Evolutionary conservation across 2,113 vertebrate species (phyloP).

Genomic region (Galeopterus variegatus): DNA sequence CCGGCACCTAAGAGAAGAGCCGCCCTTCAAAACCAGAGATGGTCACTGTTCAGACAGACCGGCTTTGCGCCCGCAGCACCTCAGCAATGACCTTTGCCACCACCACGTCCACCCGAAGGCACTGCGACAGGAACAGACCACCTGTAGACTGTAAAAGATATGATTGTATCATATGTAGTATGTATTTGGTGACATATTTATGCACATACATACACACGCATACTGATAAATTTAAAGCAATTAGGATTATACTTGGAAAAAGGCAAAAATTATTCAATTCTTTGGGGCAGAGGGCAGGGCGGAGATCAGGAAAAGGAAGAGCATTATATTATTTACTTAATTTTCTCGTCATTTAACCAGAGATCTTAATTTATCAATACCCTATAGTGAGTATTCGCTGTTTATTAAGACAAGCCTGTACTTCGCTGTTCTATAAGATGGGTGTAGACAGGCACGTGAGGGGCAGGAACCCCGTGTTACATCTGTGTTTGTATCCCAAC

Average conservation of each 20-base stretch:
- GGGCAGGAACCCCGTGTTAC: no score
- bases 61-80: no score
- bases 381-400: background rate
- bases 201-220: rapidly evolving
- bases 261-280: background rate
- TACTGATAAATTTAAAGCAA: background rate
- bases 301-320: background rate
- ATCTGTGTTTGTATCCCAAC: rapidly evolving
- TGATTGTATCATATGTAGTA: rapidly evolving
- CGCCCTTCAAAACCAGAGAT: background rate
- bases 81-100: rapidly evolving
- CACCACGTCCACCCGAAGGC: background rate
- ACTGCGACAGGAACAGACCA: background rate
- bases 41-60: rapidly evolving
- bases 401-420: background rate
- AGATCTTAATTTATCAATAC: background rate
- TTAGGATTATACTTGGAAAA: background rate
- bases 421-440: background rate
- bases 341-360: background rate
- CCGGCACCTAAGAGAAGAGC: rapidly evolving
- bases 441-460: background rate
- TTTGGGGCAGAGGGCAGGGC: background rate
- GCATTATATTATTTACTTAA: background rate
- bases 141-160: rapidly evolving
- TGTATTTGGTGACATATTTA: no score